These are phyloP conservation scores for Meteorus sp. DNA, from an alignment of 1,140 invertebrate species.

Conservation along the genomic window DNA sequence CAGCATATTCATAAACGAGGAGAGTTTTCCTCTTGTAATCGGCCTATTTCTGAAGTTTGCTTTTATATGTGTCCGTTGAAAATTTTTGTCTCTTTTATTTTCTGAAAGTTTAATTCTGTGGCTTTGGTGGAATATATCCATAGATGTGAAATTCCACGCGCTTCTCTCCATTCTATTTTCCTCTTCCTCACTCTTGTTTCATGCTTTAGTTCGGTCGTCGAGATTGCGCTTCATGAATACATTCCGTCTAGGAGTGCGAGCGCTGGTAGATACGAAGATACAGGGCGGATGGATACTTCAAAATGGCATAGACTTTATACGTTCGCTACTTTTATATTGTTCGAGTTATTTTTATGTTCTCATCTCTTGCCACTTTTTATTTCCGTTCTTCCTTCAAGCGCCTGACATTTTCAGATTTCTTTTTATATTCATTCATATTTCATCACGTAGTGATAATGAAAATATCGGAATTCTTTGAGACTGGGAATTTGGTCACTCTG, in stretches of 20 bases:
- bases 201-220: background rate
- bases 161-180: too few relatives aligned
- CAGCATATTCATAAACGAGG: background rate
- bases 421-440: too few relatives aligned
- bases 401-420: too few relatives aligned
- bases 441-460: too few relatives aligned
- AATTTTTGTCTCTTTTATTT: background rate
- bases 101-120: background rate
- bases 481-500: too few relatives aligned
- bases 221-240: constrained; percentile 3
- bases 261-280: background rate
- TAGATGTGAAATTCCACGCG: background rate
- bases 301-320: background rate
- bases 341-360: too few relatives aligned
- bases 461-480: too few relatives aligned
- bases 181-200: too few relatives aligned
- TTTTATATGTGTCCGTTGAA: background rate
- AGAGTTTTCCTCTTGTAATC: background rate
- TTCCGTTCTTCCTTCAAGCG: too few relatives aligned
- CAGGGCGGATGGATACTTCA: background rate
- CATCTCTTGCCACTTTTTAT: too few relatives aligned
- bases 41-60: background rate
- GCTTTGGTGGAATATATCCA: background rate
- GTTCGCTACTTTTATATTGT: background rate
- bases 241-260: too few relatives aligned